Base-by-base conservation (phyloP, 2,113 vertebrate genomes). In the Cettia cetti region DNA sequence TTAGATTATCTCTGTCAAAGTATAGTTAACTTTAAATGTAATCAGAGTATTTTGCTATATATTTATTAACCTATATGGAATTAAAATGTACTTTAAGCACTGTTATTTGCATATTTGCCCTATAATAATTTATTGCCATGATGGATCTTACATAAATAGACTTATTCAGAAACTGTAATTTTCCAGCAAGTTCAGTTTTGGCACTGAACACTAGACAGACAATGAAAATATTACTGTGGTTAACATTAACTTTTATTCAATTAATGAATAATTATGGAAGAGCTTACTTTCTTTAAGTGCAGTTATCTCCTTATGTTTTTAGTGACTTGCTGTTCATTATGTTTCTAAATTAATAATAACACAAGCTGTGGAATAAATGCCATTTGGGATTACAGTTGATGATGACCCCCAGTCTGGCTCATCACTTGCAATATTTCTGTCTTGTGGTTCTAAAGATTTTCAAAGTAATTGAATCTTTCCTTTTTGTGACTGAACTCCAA, bases 401-500 rank as follows among this genome's bases (percentile, higher is more conserved):
- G 94, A 92, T 93, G 96, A 95, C 94, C 94, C 72, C 72, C 44
- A 76, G 60, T 92, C 63, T 93, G 68, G 69, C 82, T 97, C 78
- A 94, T 97, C 26, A 61, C 95, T 97, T 96, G 81, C 86, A 95
- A 70, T 93, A 33, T 92, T 92, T 97, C 78, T 77, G 4, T 95
- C 92, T 91, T 94, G 54, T 74, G 80, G 82, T 44, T 47, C 82
- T 82, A 85, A 89, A 96, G 94, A 94, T 88, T 81, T 97, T 90
- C 78, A 69, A 85, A 91, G 96, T 97, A 97, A 97, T 95, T 97
- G 96, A 97, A 96, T 97, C 90, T 96, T 98, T 97, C 63, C 63
- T 93, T 95, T 96, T 95, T 96, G 49, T 92, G 89, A 95, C 45
- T 97, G 90, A 94, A 94, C 85, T 97, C 95, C 78, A 66, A 85